Evolutionary conservation across 2,113 vertebrate genomes (phyloP).

Genomic region (Cebus imitator): DNA sequence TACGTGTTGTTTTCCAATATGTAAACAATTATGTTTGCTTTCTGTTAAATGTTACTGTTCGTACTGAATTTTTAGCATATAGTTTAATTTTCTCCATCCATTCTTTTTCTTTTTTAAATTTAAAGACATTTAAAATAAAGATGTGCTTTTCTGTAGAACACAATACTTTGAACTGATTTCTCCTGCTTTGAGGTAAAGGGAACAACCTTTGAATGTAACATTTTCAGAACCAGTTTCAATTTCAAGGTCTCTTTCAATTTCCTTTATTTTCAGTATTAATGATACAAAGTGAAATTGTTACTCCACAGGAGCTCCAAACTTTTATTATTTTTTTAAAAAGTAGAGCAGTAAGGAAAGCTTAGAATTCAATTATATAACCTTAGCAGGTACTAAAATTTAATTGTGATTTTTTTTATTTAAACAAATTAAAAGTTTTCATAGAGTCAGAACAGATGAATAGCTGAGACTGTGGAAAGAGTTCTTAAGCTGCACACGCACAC

Average conservation of each 20-base stretch:
- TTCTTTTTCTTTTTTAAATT: background rate
- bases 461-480: background rate
- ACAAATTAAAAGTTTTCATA: background rate
- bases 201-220: constrained; percentile 29
- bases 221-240: constrained; percentile 64
- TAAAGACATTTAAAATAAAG: background rate
- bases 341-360: constrained; percentile 10
- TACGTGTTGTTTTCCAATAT: constrained; percentile 24
- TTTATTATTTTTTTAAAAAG: constrained; percentile 48
- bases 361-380: constrained; percentile 27
- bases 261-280: constrained; percentile 40
- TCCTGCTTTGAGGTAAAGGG: background rate
- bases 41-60: constrained; percentile 40
- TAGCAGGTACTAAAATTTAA: constrained; percentile 45
- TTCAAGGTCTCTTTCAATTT: constrained; percentile 59
- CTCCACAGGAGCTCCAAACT: constrained; percentile 38
- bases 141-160: background rate
- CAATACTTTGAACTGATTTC: background rate
- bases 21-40: constrained; percentile 49
- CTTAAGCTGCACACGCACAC: background rate
- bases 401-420: constrained; percentile 31
- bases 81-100: background rate
- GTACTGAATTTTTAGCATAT: background rate
- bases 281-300: constrained; percentile 53
- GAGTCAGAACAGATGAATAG: background rate